A percentile compares a stretch with the other conserved stretches of the same genome.
Conservation (phyloP, 2,797 vertebrate genomes). For the Acestrorhynchus altus region DNA sequence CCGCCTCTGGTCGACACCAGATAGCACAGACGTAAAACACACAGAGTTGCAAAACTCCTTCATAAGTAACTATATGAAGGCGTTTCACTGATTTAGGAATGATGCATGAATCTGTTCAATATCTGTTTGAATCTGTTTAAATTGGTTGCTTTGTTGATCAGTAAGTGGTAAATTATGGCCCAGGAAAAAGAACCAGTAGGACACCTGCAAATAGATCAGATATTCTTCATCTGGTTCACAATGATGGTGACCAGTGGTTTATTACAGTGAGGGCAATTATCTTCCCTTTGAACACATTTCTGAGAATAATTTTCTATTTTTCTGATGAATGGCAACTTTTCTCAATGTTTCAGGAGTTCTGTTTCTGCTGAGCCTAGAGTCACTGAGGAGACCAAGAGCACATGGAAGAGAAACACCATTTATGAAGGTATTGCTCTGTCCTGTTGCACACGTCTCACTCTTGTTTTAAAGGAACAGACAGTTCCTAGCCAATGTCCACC, state of each 20-base stretch:
- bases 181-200: no score
- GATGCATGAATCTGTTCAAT: no score
- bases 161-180: neutral
- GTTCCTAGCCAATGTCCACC: conserved; percentile 1
- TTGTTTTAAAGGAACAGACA: neutral
- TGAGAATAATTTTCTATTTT: neutral
- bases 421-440: conserved; percentile 61
- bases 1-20: no score
- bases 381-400: conserved; percentile 31
- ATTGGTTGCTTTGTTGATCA: neutral
- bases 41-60: no score
- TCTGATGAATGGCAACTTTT: conserved; percentile 1
- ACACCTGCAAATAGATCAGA: neutral
- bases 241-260: neutral
- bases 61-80: no score
- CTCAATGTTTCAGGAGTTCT: conserved; percentile 55
- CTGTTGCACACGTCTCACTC: neutral
- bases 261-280: neutral
- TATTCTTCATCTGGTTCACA: neutral
- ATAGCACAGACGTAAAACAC: no score
- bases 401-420: conserved; percentile 53
- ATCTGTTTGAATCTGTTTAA: neutral
- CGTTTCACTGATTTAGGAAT: no score
- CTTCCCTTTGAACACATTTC: conserved; percentile 7
- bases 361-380: conserved; percentile 43